Conservation (phyloP, 2,797 vertebrate species). For the Sebastes iracundus region DNA sequence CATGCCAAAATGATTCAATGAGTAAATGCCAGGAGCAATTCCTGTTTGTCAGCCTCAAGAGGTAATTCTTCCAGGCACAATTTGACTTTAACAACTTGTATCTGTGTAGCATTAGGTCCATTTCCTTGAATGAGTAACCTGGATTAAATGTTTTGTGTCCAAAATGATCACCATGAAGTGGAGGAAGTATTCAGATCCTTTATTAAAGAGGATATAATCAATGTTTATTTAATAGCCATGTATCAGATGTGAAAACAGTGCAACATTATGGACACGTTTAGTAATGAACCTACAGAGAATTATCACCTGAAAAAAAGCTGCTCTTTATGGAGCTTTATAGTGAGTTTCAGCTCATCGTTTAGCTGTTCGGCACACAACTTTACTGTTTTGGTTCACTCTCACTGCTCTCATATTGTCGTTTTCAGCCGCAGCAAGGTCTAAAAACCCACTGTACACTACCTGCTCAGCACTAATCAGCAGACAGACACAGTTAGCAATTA, state of each 20-base stretch:
- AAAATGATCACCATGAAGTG: background rate
- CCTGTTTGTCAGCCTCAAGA: background rate
- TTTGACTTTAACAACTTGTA: background rate
- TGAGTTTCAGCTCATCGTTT: background rate
- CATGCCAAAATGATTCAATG: background rate
- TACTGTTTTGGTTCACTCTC: too few relatives aligned
- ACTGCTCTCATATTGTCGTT: background rate
- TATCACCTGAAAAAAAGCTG: background rate
- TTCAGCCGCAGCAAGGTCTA: background rate
- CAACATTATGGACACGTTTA: background rate
- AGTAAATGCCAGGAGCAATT: background rate
- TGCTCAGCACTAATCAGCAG: background rate
- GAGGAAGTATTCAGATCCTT: background rate
- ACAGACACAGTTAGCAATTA: background rate
- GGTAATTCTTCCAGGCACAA: background rate
- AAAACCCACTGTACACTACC: background rate
- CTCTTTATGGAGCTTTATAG: background rate
- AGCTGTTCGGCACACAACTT: background rate
- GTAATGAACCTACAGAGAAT: background rate
- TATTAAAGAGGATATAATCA: background rate
- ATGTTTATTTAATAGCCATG: background rate
- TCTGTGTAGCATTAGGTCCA: background rate
- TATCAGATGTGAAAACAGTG: background rate
- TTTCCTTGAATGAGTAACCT: background rate
- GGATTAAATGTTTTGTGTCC: background rate